Percentiles rank a stretch among this genome's conserved stretches.
These are phyloP conservation scores for Drosophila leontia DNA, from an alignment of 1,140 invertebrate genomes.

Conservation along the genomic window DNA sequence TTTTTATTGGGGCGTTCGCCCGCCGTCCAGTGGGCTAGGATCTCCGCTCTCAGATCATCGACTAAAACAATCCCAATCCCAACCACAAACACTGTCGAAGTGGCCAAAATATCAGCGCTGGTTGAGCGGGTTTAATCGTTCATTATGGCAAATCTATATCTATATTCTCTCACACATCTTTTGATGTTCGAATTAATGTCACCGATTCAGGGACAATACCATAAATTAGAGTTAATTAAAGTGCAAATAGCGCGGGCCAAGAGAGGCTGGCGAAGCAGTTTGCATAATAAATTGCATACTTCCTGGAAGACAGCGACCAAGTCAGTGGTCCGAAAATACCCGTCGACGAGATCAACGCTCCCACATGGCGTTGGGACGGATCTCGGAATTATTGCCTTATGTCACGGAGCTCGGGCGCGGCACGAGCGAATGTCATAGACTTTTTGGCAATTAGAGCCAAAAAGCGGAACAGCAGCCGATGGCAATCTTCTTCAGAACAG, in stretches of 20 bases:
- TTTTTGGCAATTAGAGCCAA: conserved; percentile 72
- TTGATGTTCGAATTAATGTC: conserved; percentile 45
- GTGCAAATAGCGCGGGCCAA: conserved; percentile 34
- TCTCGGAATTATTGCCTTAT: conserved; percentile 43
- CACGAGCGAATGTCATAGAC: conserved; percentile 61
- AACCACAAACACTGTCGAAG: conserved; percentile 7
- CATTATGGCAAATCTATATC: conserved; percentile 23
- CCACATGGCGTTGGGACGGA: conserved; percentile 52
- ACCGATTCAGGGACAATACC: conserved; percentile 52
- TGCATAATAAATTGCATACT: conserved; percentile 77
- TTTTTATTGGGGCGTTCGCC: conserved; percentile 47
- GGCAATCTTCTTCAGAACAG: conserved; percentile 48
- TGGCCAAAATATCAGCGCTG: conserved; percentile 13
- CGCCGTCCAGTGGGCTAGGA: conserved; percentile 35
- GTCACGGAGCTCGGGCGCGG: conserved; percentile 50
- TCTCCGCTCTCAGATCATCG: conserved; percentile 45
- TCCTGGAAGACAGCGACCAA: conserved; percentile 67
- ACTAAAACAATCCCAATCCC: conserved; percentile 22
- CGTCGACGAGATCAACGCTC: conserved; percentile 67
- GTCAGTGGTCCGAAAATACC: conserved; percentile 49
- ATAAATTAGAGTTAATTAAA: conserved; percentile 76
- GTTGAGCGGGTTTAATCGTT: conserved; percentile 50
- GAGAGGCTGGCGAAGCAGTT: conserved; percentile 34
- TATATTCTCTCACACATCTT: conserved; percentile 24
- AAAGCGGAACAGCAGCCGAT: conserved; percentile 34